Evolutionary conservation across 2,888 invertebrate genomes (phyloP).

Genomic region (Bursaphelenchus okinawaensis): DNA sequence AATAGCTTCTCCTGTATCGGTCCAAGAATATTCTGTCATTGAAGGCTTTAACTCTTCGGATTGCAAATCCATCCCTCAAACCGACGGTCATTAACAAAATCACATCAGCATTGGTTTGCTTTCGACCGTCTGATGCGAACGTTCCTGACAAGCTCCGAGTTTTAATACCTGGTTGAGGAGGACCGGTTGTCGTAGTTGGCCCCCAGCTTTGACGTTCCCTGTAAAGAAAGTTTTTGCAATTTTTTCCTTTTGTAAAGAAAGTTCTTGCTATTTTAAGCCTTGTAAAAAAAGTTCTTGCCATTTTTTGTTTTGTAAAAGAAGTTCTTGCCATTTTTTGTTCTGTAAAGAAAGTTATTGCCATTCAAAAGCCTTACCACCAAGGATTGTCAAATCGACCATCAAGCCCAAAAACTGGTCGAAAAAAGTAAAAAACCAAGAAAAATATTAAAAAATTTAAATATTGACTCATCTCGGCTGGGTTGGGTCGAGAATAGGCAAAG

Average conservation of each 20-base stretch:
- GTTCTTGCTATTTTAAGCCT: too few species aligned
- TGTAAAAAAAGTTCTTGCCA: too few species aligned
- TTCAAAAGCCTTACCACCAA: neutral
- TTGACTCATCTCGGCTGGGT: neutral
- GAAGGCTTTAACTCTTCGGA: conserved; percentile 39
- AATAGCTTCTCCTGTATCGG: conserved; percentile 47
- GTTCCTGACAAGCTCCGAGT: conserved; percentile 42
- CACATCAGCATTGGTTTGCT: conserved; percentile 40
- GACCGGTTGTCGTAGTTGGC: neutral
- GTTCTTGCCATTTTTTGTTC: too few species aligned
- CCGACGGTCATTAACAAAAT: conserved; percentile 46
- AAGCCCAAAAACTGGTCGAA: neutral
- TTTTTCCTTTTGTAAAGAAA: too few species aligned
- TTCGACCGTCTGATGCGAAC: conserved; percentile 44
- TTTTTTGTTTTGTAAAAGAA: too few species aligned
- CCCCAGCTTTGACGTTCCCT: neutral
- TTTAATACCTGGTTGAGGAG: conserved; percentile 1
- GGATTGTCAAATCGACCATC: neutral
- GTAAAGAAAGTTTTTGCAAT: too few species aligned
- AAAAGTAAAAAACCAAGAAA: neutral
- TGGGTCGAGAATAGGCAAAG: neutral
- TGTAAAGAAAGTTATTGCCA: too few species aligned
- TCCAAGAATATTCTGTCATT: conserved; percentile 53
- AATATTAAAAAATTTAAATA: neutral
- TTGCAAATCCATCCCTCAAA: conserved; percentile 45